These are phyloP conservation scores for Athene noctua DNA, from an alignment of 2,113 vertebrate genomes.

Conservation along the genomic window DNA sequence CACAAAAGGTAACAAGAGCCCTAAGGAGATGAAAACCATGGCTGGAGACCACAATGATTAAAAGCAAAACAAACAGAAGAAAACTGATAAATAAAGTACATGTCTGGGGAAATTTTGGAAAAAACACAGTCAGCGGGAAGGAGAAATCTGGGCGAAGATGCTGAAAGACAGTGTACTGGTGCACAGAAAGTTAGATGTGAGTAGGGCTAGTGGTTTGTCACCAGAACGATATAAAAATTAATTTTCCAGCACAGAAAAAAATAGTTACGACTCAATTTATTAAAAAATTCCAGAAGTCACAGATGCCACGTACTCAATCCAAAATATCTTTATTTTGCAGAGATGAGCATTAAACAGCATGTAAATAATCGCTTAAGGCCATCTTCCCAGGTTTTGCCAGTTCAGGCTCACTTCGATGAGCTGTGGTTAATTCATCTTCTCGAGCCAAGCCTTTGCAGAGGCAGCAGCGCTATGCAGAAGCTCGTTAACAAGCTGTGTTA, in stretches of 20 bases:
- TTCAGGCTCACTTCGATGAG: neutral
- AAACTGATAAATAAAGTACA: neutral
- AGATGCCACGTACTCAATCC: neutral
- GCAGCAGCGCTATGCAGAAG: neutral
- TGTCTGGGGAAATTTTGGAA: neutral
- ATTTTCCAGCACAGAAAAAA: neutral
- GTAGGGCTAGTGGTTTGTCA: conserved; percentile 28
- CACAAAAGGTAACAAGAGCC: neutral
- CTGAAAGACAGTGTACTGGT: neutral
- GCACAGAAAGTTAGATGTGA: neutral
- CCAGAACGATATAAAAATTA: neutral
- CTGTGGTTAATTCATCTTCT: neutral
- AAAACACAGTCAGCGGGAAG: neutral
- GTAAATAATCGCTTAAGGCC: neutral
- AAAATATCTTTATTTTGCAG: neutral
- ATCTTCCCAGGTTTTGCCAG: neutral
- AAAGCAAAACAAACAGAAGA: neutral
- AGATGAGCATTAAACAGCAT: neutral
- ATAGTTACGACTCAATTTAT: neutral
- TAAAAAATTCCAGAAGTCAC: neutral
- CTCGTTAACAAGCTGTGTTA: neutral
- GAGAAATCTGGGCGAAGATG: neutral
- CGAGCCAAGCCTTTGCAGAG: neutral
- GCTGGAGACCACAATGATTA: neutral
- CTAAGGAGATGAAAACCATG: neutral